Conservation (phyloP, 2,888 invertebrate genomes). For the Incurvaria masculella region DNA sequence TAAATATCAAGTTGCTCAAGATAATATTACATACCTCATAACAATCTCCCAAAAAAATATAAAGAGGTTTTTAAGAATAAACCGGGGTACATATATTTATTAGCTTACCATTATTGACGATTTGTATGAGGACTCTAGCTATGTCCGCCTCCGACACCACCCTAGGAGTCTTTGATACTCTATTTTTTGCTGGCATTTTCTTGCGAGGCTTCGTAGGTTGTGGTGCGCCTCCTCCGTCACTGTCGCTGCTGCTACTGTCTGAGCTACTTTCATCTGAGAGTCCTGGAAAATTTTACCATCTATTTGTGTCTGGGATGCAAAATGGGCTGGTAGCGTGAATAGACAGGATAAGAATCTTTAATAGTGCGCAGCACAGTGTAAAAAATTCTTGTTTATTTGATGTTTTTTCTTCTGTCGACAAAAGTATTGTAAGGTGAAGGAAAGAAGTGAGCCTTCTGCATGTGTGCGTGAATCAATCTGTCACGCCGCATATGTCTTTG, state of each 20-base stretch:
- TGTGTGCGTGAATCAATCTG: too few species aligned
- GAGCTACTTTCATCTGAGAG: background rate
- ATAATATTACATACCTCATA: conserved; percentile 14
- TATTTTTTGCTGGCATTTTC: conserved; percentile 16
- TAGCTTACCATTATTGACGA: conserved; percentile 44
- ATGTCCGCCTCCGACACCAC: conserved; percentile 29
- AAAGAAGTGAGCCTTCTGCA: too few species aligned
- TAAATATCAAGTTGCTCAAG: conserved; percentile 27
- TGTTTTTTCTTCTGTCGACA: too few species aligned
- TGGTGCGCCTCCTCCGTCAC: conserved; percentile 19
- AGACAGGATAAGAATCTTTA: too few species aligned
- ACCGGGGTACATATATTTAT: conserved; percentile 6
- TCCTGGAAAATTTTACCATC: too few species aligned
- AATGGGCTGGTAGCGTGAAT: too few species aligned
- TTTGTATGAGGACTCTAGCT: conserved; percentile 35
- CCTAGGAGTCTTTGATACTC: conserved; percentile 1
- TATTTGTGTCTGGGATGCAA: too few species aligned
- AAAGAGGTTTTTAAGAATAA: background rate
- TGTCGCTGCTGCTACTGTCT: conserved; percentile 9
- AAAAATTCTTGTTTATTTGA: too few species aligned
- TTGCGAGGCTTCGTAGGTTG: conserved; percentile 22
- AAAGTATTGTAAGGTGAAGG: too few species aligned
- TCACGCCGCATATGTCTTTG: too few species aligned
- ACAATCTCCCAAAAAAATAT: background rate
- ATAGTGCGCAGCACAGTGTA: too few species aligned